Evolutionary conservation across 2,888 invertebrate species (phyloP), one percentile per base, ranked within the genome.

Genomic region (Drosophila vallismaia): DNA sequence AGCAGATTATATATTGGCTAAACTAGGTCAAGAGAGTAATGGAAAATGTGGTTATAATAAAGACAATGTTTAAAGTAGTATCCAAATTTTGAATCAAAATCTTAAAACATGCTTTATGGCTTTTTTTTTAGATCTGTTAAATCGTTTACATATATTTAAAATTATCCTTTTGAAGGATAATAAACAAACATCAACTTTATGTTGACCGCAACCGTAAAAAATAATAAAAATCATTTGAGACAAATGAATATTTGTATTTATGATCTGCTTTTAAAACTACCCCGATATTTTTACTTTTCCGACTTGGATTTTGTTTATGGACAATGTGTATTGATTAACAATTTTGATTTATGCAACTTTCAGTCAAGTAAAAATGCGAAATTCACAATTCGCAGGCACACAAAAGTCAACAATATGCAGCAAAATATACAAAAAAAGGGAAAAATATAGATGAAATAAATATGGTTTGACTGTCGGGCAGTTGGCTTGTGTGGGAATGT

Each of bases 261-360:
- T 64, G 40, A 45, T 44, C 29, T 55, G 38, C 54, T 53, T 24
- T 49, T 40, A 14, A 69, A 63, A 62, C 44, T 33, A 12, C 29
- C 46, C 42, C 51, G 40, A 19, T 19, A 28, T 55, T 50, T 31
- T 54, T 56, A 19, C 36, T 52, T 36, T 40, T 1, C 12, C n/a
- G 28, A 48, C 48, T 31, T 40, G 31, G 14, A 48, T 62, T 33
- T 58, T 52, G 52, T 63, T 56, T 60, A 33, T 69, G 33, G 50
- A 50, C 59, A 45, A 29, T 70, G 62, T 71, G 50, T 71, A 85
- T 87, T 87, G 82, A 85, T 87, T 81, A 81, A 85, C 76, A 81
- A 74, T 85, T 71, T 79, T 81, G 86, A 81, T 81, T 81, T 81
- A 79, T 85, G 50, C 68, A 72, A 77, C 67, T 62, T 62, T 44